Conservation (phyloP, 1,140 invertebrate genomes). For the Stegodyphus dumicola region DNA sequence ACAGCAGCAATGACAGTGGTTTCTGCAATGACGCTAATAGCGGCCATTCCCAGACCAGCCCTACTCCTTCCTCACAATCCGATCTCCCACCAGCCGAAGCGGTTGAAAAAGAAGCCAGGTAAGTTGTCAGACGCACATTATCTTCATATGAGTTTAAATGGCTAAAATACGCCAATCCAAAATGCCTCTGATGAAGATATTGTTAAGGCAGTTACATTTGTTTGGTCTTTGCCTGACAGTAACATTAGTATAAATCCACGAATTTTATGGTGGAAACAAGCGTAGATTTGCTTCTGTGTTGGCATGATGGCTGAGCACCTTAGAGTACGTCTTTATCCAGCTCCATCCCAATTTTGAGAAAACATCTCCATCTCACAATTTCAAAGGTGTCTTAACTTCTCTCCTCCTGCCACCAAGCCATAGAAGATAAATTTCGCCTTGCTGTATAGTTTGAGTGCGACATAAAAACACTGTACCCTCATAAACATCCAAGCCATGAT, state of each 20-base stretch:
- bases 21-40: constrained; percentile 80
- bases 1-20: constrained; percentile 91
- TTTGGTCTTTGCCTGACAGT: not conserved
- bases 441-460: too few species aligned
- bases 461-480: too few species aligned
- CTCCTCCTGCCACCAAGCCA: too few species aligned
- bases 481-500: too few species aligned
- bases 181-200: not conserved
- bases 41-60: constrained; percentile 4
- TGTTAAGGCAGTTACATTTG: not conserved
- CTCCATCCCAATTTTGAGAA: too few species aligned
- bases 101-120: not conserved
- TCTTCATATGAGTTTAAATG: not conserved
- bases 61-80: constrained; percentile 17
- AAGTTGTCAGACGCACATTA: not conserved
- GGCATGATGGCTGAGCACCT: too few species aligned
- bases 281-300: too few species aligned
- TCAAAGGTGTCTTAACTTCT: too few species aligned
- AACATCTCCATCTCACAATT: too few species aligned
- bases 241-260: not conserved
- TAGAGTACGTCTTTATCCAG: too few species aligned
- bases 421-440: too few species aligned
- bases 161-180: not conserved
- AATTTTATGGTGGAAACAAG: not conserved
- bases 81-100: not conserved